Evolutionary conservation across 2,888 invertebrate species (phyloP), one percentile per base, ranked within the genome.

Genomic region (Meiosimyza decipiens): DNA sequence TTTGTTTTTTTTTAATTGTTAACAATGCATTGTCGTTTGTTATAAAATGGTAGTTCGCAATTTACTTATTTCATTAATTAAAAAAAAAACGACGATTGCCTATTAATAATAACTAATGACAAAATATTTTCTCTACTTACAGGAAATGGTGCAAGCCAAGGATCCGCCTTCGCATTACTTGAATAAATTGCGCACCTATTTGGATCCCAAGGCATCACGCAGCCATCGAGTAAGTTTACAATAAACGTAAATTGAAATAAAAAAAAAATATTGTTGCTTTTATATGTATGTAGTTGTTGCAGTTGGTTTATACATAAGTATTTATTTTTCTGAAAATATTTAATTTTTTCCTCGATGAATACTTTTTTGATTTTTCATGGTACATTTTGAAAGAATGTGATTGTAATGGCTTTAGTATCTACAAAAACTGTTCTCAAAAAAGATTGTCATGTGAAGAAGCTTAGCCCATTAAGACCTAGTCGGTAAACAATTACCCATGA

Each of bases 91-190:
- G 51, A 15, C 50, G 6, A 28, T 55, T 67, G n/a, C 13, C 62
- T 40, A 13, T 54, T 54, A n/a, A 18, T n/a, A n/a, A n/a, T n/a
- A 54, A 16, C 7, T 54, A 7, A 12, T 54, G 13, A n/a, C 40
- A 40, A 40, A 9, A 9, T 9, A 9, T 63, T 64, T 74, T 74
- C 80, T 80, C 79, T 81, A 78, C 79, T 90, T 91, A 28, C 88
- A 98, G 94, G 98, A 98, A 91, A 94, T 95, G 91, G 97, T 98
- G 81, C 96, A 96, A 86, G 98, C 97, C n/a, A 98, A 98, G 88
- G 97, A 98, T 88, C 95, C 98, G 66, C 99, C 99, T 65, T 92
- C 95, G 72, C 96, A 96, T 88, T 99, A 99, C 90, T 91, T 99
- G 86, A 95, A 95, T 88, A 98, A 98, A 88, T 90, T 99, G 81